phyloP scores from a whole-genome alignment of 2,113 vertebrate genomes.

The Mastomys coucha region DNA sequence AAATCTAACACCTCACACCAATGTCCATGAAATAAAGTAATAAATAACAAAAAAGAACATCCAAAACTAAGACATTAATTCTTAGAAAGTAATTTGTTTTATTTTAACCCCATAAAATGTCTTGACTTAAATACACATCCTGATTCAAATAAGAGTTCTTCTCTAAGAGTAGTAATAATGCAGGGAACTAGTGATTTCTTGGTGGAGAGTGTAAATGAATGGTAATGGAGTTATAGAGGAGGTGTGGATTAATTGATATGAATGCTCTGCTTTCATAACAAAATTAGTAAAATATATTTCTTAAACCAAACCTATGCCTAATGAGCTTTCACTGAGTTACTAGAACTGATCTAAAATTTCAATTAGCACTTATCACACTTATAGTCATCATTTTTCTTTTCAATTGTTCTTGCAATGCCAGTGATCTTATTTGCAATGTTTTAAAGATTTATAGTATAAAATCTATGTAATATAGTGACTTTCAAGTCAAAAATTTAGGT shows the following conservation, averaged over 20 bases:
- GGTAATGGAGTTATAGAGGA: neutral
- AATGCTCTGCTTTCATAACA: slow-evolving; percentile 49
- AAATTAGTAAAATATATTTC: slow-evolving; percentile 61
- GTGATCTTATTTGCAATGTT: neutral
- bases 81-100: neutral
- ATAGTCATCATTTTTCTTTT: neutral
- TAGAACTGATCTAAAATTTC: slow-evolving; percentile 70
- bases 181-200: neutral
- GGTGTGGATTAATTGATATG: neutral
- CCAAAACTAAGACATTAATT: neutral
- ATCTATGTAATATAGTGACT: neutral
- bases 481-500: slow-evolving; percentile 46
- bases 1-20: neutral
- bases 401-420: neutral
- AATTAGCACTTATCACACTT: slow-evolving; percentile 5
- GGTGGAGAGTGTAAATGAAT: neutral
- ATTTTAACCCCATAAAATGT: neutral
- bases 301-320: slow-evolving; percentile 66
- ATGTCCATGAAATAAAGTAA: neutral
- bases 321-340: slow-evolving; percentile 68
- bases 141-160: neutral
- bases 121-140: neutral
- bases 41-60: neutral
- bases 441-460: slow-evolving; percentile 64
- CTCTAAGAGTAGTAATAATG: neutral